Evolutionary conservation across 2,888 invertebrate species (phyloP).

Genomic region (Mesopsocus fuscifrons): DNA sequence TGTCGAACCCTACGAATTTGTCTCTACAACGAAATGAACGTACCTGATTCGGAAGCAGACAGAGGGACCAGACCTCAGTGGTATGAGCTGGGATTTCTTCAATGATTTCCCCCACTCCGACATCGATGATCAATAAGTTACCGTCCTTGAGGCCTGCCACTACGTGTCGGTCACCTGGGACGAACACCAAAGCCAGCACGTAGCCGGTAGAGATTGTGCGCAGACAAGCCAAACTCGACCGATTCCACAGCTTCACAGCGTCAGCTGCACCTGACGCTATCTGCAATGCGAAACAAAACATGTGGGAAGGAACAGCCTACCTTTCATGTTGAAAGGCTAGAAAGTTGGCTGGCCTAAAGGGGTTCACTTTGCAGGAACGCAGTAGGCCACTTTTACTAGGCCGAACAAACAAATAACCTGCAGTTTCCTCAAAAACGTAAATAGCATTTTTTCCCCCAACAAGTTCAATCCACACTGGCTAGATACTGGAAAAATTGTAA

Average conservation of each 20-base stretch:
- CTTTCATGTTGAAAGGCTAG: too few species aligned
- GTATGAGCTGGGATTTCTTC: conserved; percentile 71
- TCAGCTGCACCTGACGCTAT: conserved; percentile 75
- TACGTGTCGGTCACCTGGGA: conserved; percentile 79
- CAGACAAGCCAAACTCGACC: conserved; percentile 40
- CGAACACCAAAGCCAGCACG: conserved; percentile 56
- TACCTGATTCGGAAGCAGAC: conserved; percentile 61
- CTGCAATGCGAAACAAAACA: too few species aligned
- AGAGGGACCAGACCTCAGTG: conserved; percentile 60
- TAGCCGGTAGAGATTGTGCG: conserved; percentile 46
- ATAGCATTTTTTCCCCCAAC: too few species aligned
- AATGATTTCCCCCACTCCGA: conserved; percentile 58
- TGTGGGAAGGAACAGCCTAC: too few species aligned
- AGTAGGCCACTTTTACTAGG: too few species aligned
- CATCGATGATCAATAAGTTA: conserved; percentile 60
- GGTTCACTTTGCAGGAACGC: too few species aligned
- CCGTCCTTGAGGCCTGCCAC: conserved; percentile 77
- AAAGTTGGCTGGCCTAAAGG: too few species aligned
- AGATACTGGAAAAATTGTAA: too few species aligned
- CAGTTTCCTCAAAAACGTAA: too few species aligned
- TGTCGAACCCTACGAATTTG: too few species aligned
- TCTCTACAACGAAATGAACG: conserved; percentile 11
- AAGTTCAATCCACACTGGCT: too few species aligned
- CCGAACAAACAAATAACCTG: too few species aligned
- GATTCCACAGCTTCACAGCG: conserved; percentile 84